A percentile compares a stretch with the other conserved stretches of the same genome.
phyloP scores from a whole-genome alignment of 2,888 invertebrate genomes.

The Oligia fasciuncula region DNA sequence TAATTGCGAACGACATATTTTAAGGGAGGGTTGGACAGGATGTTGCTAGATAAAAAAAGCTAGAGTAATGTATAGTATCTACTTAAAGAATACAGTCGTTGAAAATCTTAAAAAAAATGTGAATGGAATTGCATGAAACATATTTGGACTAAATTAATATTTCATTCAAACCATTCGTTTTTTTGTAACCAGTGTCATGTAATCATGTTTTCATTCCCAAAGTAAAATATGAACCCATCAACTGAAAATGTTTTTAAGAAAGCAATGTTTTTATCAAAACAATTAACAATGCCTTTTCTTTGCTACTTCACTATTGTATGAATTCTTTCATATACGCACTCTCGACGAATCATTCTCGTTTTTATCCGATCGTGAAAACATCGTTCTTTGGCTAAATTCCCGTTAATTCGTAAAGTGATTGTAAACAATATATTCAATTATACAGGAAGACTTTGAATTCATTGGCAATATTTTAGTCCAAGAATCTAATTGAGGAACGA shows the following conservation, averaged over 20 bases:
- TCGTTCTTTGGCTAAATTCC: slow-evolving; percentile 13
- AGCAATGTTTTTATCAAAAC: slow-evolving; percentile 22
- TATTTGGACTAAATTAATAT: not conserved
- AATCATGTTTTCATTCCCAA: slow-evolving; percentile 2
- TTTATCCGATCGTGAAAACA: slow-evolving; percentile 21
- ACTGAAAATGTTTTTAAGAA: slow-evolving; percentile 18
- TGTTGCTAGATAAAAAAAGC: slow-evolving; percentile 2
- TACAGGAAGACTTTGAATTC: no score
- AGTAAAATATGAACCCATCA: slow-evolving; percentile 10
- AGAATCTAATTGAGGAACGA: no score
- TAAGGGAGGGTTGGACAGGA: slow-evolving; percentile 46
- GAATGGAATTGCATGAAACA: not conserved
- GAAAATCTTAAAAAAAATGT: not conserved
- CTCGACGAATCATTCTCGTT: slow-evolving; percentile 26
- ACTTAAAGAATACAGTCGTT: not conserved
- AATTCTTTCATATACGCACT: slow-evolving; percentile 15
- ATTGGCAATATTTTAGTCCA: no score
- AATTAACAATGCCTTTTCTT: slow-evolving; percentile 52
- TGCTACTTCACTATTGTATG: slow-evolving; percentile 11
- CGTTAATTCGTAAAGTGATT: slow-evolving; percentile 14
- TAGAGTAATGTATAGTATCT: not conserved
- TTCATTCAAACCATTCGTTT: not conserved
- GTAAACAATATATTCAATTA: slow-evolving; percentile 14
- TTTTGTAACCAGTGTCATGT: not conserved
- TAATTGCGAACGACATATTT: slow-evolving; percentile 53